Evolutionary conservation across 2,888 invertebrate genomes (phyloP).

Genomic region (Orthosia cruda): DNA sequence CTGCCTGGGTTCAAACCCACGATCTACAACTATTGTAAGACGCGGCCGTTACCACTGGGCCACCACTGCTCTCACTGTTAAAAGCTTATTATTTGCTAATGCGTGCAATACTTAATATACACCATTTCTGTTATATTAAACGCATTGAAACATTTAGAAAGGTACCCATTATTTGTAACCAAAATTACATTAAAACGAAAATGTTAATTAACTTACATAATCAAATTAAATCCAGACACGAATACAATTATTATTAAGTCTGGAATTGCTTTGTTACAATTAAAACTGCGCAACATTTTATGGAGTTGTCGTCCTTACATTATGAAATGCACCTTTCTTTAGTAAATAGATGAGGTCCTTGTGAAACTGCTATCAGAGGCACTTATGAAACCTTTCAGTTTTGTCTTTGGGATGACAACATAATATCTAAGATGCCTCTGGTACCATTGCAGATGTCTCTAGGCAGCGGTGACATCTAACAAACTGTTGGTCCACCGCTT

Average conservation of each 20-base stretch:
- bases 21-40: too few species aligned
- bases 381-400: too few species aligned
- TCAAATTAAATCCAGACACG: conserved; percentile 33
- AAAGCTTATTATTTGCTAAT: neutral
- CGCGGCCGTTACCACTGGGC: too few species aligned
- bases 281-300: conserved; percentile 26
- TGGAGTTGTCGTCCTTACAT: neutral
- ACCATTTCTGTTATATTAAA: too few species aligned
- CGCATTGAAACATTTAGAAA: too few species aligned
- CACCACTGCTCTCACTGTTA: too few species aligned
- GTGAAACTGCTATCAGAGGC: neutral
- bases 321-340: conserved; percentile 4
- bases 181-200: neutral
- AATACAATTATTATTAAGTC: conserved; percentile 15
- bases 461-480: too few species aligned
- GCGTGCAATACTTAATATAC: neutral
- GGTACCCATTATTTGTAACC: neutral
- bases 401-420: too few species aligned
- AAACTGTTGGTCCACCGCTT: too few species aligned
- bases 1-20: too few species aligned
- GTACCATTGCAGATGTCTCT: too few species aligned
- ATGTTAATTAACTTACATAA: conserved; percentile 24
- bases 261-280: neutral
- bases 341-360: neutral
- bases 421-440: too few species aligned